A percentile compares a stretch with the other conserved stretches of the same genome.
Evolutionary conservation across 2,797 vertebrate genomes (phyloP).

Genomic region (Eutrigla gurnardus): DNA sequence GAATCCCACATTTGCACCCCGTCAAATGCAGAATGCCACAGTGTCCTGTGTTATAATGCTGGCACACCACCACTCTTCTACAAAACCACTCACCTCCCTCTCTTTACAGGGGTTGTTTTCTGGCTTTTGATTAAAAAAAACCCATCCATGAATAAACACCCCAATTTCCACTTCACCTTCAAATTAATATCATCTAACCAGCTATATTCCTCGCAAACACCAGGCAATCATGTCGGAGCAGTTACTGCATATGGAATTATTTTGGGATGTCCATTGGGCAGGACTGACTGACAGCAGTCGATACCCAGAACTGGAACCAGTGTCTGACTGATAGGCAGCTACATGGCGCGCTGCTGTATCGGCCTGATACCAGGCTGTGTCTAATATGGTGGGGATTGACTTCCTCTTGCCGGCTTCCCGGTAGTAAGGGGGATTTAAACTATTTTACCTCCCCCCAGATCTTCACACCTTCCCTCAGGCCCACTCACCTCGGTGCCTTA

Average conservation of each 20-base stretch:
- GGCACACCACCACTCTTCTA: slow-evolving; percentile 7
- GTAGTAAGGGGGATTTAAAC: slow-evolving; percentile 78
- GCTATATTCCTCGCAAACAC: slow-evolving; percentile 42
- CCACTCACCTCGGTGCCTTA: slow-evolving; percentile 78
- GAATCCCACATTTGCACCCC: too few species aligned
- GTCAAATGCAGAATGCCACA: background rate
- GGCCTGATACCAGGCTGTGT: slow-evolving; percentile 78
- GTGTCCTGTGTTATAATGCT: slow-evolving; percentile 4
- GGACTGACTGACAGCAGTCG: slow-evolving; percentile 54
- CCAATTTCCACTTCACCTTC: slow-evolving; percentile 58
- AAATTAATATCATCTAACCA: slow-evolving; percentile 45
- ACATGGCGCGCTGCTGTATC: slow-evolving; percentile 66
- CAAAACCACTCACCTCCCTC: slow-evolving; percentile 34
- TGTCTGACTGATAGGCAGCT: slow-evolving; percentile 60
- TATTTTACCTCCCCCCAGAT: slow-evolving; percentile 79
- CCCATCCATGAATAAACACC: slow-evolving; percentile 43
- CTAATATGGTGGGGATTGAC: slow-evolving; percentile 79
- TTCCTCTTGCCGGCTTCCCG: slow-evolving; percentile 68
- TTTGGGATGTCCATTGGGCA: slow-evolving; percentile 41
- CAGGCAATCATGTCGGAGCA: slow-evolving; percentile 49
- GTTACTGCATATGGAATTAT: slow-evolving; percentile 58
- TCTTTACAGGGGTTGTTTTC: slow-evolving; percentile 49
- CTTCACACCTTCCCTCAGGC: slow-evolving; percentile 80
- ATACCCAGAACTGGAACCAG: slow-evolving; percentile 51
- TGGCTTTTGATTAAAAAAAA: slow-evolving; percentile 37